Evolutionary conservation across 1,140 invertebrate genomes (phyloP).

Genomic region (Nasonia longicornis): DNA sequence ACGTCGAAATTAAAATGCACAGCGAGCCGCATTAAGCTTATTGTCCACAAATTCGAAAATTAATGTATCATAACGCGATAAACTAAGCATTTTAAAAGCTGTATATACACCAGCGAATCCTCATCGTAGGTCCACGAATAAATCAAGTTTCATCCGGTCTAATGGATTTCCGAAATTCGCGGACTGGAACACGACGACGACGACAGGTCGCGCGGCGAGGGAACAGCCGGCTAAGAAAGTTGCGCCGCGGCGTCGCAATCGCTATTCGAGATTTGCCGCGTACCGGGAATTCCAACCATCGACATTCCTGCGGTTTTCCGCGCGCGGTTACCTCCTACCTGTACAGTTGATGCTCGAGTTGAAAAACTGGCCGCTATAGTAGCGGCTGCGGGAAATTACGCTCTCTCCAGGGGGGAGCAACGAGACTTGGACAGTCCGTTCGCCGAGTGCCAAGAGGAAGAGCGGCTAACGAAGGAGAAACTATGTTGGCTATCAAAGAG

Average conservation of each 20-base stretch:
- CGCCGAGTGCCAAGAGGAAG: neutral
- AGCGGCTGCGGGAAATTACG: neutral
- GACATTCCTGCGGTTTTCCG: constrained; percentile 25
- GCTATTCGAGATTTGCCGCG: constrained; percentile 24
- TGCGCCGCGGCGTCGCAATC: neutral
- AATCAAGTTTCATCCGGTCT: neutral
- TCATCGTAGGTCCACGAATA: neutral
- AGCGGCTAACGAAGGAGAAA: neutral
- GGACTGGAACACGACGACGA: neutral
- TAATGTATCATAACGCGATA: no score
- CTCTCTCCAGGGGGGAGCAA: neutral
- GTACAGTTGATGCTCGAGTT: neutral
- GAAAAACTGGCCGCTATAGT: neutral
- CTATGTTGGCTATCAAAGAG: neutral
- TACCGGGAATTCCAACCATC: constrained; percentile 26
- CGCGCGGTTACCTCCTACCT: neutral
- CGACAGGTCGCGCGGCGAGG: no score
- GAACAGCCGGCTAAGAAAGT: constrained; percentile 31
- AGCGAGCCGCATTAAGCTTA: no score
- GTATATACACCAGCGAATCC: no score
- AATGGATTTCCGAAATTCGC: constrained; percentile 39
- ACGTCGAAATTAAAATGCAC: no score
- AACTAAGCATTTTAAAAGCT: no score
- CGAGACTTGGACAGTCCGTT: neutral
- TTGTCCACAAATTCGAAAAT: no score